Conservation (phyloP, 1,140 invertebrate genomes). For the Telenomus remus region DNA sequence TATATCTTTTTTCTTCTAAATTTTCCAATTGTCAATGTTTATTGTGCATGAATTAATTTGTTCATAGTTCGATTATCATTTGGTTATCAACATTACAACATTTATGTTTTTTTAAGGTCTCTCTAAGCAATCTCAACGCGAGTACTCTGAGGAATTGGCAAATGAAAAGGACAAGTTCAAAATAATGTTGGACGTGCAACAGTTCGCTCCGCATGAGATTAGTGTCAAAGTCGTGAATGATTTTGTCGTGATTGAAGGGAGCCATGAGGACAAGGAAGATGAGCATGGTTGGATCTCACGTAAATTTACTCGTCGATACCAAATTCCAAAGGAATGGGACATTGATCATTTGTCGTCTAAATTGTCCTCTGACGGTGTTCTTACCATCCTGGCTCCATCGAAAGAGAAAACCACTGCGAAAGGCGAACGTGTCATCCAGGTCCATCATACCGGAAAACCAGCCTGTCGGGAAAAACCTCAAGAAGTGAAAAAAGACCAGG, state of each 20-base stretch:
- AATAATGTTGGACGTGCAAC: constrained; percentile 81
- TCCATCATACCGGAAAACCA: constrained; percentile 78
- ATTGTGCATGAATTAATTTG: too few relatives aligned
- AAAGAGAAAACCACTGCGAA: constrained; percentile 73
- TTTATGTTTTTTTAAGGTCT: background rate
- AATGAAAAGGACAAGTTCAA: constrained; percentile 77
- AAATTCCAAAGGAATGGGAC: constrained; percentile 80
- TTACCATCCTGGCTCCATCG: constrained; percentile 82
- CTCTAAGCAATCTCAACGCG: background rate
- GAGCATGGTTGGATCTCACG: constrained; percentile 84
- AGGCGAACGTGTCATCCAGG: constrained; percentile 79
- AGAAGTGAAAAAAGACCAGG: background rate
- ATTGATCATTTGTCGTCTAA: constrained; percentile 82
- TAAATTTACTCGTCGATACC: constrained; percentile 82
- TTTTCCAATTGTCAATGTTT: too few relatives aligned
- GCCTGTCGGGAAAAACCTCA: constrained; percentile 19
- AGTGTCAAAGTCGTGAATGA: constrained; percentile 86
- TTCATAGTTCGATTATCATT: too few relatives aligned
- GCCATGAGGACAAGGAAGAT: constrained; percentile 85
- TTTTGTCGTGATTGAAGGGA: constrained; percentile 82
- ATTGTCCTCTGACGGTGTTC: constrained; percentile 84
- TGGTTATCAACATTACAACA: too few relatives aligned
- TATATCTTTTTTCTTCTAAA: too few relatives aligned
- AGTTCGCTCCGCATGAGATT: constrained; percentile 88
- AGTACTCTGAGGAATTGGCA: constrained; percentile 12